Percentiles rank a stretch among this genome's conserved stretches.
Evolutionary conservation across 2,888 invertebrate species (phyloP).

Genomic region (Selenia dentaria): DNA sequence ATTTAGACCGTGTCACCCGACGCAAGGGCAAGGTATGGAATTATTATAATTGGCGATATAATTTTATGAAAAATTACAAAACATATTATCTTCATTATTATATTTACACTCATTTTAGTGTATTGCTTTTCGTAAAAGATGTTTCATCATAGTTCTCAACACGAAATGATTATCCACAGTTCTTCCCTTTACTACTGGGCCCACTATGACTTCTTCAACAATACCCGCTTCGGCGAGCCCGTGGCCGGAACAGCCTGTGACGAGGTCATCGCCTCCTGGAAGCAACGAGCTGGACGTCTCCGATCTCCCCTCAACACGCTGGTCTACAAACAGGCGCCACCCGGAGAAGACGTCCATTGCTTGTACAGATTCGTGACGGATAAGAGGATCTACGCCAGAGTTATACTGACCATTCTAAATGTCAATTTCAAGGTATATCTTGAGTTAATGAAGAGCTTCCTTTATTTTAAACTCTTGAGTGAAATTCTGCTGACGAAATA

Average conservation of each 20-base stretch:
- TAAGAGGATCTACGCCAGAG: constrained; percentile 91
- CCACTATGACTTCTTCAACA: constrained; percentile 97
- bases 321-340: constrained; percentile 92
- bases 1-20: too few species aligned
- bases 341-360: constrained; percentile 90
- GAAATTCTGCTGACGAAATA: too few species aligned
- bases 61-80: too few species aligned
- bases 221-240: constrained; percentile 93
- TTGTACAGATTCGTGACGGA: constrained; percentile 94
- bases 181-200: constrained; percentile 98
- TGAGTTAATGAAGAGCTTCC: too few species aligned
- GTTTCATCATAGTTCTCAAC: too few species aligned
- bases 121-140: too few species aligned
- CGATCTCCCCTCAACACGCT: constrained; percentile 94
- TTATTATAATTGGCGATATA: too few species aligned
- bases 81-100: too few species aligned
- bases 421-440: constrained; percentile 90
- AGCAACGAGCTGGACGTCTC: constrained; percentile 89
- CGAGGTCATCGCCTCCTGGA: constrained; percentile 95
- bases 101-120: too few species aligned
- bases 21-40: too few species aligned
- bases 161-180: constrained; percentile 68
- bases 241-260: constrained; percentile 93
- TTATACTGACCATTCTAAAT: constrained; percentile 90
- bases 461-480: too few species aligned